Evolutionary conservation across 2,113 vertebrate species (phyloP).

Genomic region (Chaetodon auriga): DNA sequence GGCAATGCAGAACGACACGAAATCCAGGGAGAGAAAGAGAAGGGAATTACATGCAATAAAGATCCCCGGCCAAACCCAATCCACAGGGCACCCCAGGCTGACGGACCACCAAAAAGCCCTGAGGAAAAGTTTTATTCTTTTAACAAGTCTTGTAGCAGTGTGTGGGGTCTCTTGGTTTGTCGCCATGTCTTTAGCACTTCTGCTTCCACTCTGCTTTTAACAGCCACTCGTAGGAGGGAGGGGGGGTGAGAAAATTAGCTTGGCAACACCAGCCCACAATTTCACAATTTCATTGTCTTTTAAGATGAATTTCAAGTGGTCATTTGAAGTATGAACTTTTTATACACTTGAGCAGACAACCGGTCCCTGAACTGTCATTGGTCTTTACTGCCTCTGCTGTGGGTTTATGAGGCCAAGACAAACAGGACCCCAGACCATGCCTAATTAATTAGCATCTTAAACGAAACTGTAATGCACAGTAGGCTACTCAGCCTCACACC

Average conservation of each 20-base stretch:
- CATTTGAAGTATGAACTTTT: slow-evolving; percentile 11
- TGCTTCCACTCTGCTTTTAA: slow-evolving; percentile 26
- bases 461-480: background rate
- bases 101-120: background rate
- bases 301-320: slow-evolving; percentile 17
- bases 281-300: slow-evolving; percentile 25
- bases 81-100: background rate
- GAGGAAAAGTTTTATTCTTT: background rate
- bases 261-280: background rate
- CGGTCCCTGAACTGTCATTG: slow-evolving; percentile 3
- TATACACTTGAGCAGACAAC: background rate
- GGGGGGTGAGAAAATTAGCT: slow-evolving; percentile 16
- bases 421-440: background rate
- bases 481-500: background rate
- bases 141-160: background rate
- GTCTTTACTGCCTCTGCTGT: slow-evolving; percentile 8
- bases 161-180: background rate
- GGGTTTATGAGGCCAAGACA: background rate
- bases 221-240: slow-evolving; percentile 1
- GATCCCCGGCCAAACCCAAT: background rate
- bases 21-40: background rate
- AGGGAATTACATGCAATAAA: background rate
- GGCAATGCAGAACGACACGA: background rate
- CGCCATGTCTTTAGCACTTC: slow-evolving; percentile 16
- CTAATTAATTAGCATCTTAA: slow-evolving; percentile 10